Base-by-base conservation (phyloP, 2,888 invertebrate genomes). In the Nemurella pictetii region DNA sequence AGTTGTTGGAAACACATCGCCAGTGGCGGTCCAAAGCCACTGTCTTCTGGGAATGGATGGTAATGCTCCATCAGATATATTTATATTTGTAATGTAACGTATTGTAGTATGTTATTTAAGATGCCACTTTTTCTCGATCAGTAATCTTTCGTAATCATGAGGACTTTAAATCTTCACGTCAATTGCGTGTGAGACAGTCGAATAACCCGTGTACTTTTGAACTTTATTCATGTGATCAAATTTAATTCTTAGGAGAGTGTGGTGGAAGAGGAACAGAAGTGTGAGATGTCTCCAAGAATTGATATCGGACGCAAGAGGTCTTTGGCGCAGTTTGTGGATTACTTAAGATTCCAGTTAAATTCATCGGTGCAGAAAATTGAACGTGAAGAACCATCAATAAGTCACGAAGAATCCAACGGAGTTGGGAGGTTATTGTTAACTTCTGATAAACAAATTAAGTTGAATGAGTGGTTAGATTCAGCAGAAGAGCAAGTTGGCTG, bases 31-130 rank as follows among this genome's bases (percentile, higher is more conserved):
- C 86, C 32, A 87, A 87, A 9, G 86, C 87, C 85, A 78, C 85
- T 26, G 26, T 81, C 29, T 88, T 88, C 86, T 88, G 88, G 88
- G 85, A 88, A 30, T 88, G 88, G 88, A 88, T 88, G 88, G 88
- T 88, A 35, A 35, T 35, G 35, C 4, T 7, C 35, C 12, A 35
- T 35, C 5, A 7, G 35, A 4, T 35, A 35, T 35, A 35, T 35
- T 7, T 35, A 35, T 7, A 35, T 35, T 12, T 35, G 4, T 35
- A 35, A 35, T 35, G 35, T n/a, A n/a, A n/a, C n/a, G n/a, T n/a
- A n/a, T n/a, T n/a, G n/a, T n/a, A n/a, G n/a, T n/a, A n/a, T n/a
- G n/a, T n/a, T n/a, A n/a, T n/a, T n/a, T n/a, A n/a, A n/a, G n/a
- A n/a, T n/a, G n/a, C n/a, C n/a, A n/a, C n/a, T n/a, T n/a, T n/a